Percentiles rank a stretch among this genome's conserved stretches.
Conservation (phyloP, 2,888 invertebrate genomes). For the Noctua janthina region DNA sequence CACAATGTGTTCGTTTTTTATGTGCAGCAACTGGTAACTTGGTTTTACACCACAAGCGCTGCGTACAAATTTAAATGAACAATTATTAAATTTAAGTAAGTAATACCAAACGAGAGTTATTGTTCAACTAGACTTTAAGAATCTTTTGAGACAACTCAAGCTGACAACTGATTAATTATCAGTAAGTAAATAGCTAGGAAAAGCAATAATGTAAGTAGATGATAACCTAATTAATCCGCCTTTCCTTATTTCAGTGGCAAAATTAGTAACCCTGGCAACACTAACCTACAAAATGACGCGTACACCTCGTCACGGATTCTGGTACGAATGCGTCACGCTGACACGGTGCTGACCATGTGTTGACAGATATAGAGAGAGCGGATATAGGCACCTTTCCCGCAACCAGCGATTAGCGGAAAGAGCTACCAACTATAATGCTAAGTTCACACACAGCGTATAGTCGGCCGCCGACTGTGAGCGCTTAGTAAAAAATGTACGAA, state of each 20-base stretch:
- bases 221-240: neutral
- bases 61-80: neutral
- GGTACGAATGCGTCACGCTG: constrained; percentile 22
- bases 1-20: neutral
- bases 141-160: neutral
- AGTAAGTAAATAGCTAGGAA: neutral
- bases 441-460: too few species aligned
- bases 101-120: neutral
- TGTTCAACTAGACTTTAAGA: neutral
- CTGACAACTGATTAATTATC: too few species aligned
- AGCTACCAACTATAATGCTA: neutral
- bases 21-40: neutral
- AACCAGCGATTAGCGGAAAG: neutral
- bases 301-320: constrained; percentile 23
- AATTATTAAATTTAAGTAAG: neutral
- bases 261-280: constrained; percentile 7
- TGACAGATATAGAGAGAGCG: constrained; percentile 37
- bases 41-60: neutral
- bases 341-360: constrained; percentile 7
- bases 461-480: too few species aligned
- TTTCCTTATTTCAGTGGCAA: neutral
- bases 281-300: neutral
- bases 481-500: too few species aligned
- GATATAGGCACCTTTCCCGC: constrained; percentile 8
- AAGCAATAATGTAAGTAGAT: neutral